Evolutionary conservation across 2,113 vertebrate genomes (phyloP), one percentile per base, ranked within the genome.

Genomic region (Elgaria multicarinata): DNA sequence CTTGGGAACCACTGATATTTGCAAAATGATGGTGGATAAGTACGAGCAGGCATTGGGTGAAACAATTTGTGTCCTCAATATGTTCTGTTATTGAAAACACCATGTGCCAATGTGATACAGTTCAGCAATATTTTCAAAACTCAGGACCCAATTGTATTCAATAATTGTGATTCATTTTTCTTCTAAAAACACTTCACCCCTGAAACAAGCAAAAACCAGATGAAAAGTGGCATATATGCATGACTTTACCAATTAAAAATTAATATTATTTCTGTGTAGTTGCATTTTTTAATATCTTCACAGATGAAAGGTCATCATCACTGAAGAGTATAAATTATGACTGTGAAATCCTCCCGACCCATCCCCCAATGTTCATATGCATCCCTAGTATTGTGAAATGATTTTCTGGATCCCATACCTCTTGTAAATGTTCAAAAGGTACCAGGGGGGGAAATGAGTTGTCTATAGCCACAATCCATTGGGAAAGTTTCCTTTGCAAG

Each of bases 361-460:
- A n/a, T n/a, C n/a, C n/a, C n/a, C n/a, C n/a, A n/a, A 86, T 81
- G 84, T 90, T 94, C 26, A 26, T 5, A 69, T 4, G 22, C 20
- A 79, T 39, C 62, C 42, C 42, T 87, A 67, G 93, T 92, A 94
- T 95, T 92, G 90, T 92, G 46, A 90, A 94, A 93, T 95, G 92
- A 93, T 96, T 96, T 96, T 95, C 90, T 96, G 79, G 93, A 93
- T 95, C 92, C 95, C 86, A 92, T 94, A 82, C 86, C 91, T 94
- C 85, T 92, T 95, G 85, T 87, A 96, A 96, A 95, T 94, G 91
- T 94, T 96, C 92, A 93, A 95, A 90, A 95, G 94, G 94, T 96
- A 96, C 84, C 74, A 76, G 13, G 20, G 46, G n/a, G 3, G 46
- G 84, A 89, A 75, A 95, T 92, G 94, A 94, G 94, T 91, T 89